phyloP scores from a whole-genome alignment of 2,113 vertebrate species.

The Oncorhynchus clarkii region DNA sequence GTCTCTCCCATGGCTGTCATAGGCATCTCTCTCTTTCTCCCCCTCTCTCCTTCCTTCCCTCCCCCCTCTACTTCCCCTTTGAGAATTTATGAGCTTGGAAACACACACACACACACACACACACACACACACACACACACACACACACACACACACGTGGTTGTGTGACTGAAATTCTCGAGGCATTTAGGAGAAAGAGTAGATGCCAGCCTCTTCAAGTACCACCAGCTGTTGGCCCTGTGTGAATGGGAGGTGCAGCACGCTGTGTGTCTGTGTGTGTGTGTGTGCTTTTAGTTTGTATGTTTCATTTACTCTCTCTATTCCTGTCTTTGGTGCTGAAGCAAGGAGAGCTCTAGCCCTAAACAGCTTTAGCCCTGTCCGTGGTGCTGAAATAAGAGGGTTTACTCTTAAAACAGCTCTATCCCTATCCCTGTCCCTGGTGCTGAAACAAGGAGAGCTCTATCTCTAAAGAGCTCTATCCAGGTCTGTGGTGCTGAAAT shows the following conservation, averaged over 20 bases:
- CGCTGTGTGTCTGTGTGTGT: not conserved
- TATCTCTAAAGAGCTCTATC: too few relatives aligned
- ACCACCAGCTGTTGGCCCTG: not conserved
- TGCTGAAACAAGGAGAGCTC: too few relatives aligned
- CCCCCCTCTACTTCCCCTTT: not conserved
- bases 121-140: constrained; percentile 13
- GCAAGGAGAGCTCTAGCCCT: too few relatives aligned
- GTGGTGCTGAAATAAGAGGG: too few relatives aligned
- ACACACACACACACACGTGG: not conserved
- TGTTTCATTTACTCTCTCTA: too few relatives aligned
- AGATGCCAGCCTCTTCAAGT: not conserved
- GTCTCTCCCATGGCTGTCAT: constrained; percentile 10
- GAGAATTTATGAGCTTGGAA: not conserved
- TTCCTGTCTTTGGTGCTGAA: too few relatives aligned
- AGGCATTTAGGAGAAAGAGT: not conserved
- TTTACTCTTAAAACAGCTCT: too few relatives aligned
- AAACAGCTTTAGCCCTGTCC: too few relatives aligned
- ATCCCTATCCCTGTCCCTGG: too few relatives aligned
- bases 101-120: constrained; percentile 11
- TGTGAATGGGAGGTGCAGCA: not conserved
- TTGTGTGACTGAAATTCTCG: not conserved
- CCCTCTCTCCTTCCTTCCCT: not conserved
- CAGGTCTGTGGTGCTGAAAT: too few relatives aligned
- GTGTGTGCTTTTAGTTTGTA: not conserved
- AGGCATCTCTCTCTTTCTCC: not conserved